Conservation (phyloP, 2,888 invertebrate species). For the Allophyes oxyacanthae region DNA sequence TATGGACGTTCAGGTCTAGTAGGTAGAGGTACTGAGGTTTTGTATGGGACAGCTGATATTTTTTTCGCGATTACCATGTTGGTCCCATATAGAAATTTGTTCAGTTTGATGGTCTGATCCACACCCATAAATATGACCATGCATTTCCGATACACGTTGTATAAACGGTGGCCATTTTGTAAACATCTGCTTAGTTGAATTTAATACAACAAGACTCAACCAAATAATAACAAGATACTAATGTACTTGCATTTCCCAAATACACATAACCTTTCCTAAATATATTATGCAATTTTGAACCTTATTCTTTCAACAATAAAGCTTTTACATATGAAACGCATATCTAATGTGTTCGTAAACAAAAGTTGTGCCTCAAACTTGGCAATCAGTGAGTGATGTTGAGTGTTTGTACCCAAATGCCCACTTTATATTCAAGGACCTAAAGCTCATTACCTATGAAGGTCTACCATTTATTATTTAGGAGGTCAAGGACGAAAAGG, state of each 20-base stretch:
- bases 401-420: constrained; percentile 55
- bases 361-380: constrained; percentile 50
- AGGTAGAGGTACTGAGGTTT: too few relatives aligned
- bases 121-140: too few relatives aligned
- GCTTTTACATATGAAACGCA: constrained; percentile 4
- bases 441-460: constrained; percentile 47
- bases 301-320: constrained; percentile 8
- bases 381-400: constrained; percentile 52
- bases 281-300: constrained; percentile 15
- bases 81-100: too few relatives aligned
- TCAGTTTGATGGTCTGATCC: too few relatives aligned
- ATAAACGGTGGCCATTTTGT: too few relatives aligned
- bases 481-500: constrained; percentile 37
- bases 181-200: too few relatives aligned
- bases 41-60: too few relatives aligned
- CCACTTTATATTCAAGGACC: constrained; percentile 57
- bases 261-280: constrained; percentile 5
- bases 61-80: too few relatives aligned
- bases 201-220: too few relatives aligned
- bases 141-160: too few relatives aligned
- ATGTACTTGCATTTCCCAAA: constrained; percentile 6
- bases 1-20: too few relatives aligned
- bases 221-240: too few relatives aligned
- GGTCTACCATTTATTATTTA: constrained; percentile 40
- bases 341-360: constrained; percentile 38